Base-by-base conservation (phyloP, 1,140 invertebrate genomes). In the Trichonephila clavata region DNA sequence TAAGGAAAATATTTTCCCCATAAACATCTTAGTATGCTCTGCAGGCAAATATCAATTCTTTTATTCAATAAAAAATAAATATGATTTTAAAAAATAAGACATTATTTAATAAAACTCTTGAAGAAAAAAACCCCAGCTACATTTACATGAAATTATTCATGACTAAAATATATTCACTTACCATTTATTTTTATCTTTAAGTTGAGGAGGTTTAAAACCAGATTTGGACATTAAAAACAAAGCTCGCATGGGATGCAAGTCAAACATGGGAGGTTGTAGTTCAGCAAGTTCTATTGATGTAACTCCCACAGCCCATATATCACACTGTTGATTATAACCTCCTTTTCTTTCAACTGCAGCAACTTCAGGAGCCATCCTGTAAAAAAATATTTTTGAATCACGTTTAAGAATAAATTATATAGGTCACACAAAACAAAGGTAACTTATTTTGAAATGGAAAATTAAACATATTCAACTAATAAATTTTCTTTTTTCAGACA, bases 281-380 rank as follows among this genome's bases (percentile, higher is more conserved):
- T 99, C 99, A 27, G 99, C 99, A 94, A 99, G 97, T 96, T 99
- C 99, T 95, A 99, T 99, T 65, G 99, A 98, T 50, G 99, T 99
- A 92, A 99, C 99, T 89, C 99, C 99, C 94, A 99, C 98, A 43
- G 99, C 99, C 99, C 99, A 99, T 95, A 99, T 99, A 97, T 99
- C 99, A 97, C 99, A 99, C 94, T 99, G 97, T 95, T 99, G 98
- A 96, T 99, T 99, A 96, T 99, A 99, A 83, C 99, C 99, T 93
- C 99, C 99, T 96, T 99, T 99, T 89, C 99, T 97, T 96, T 99
- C 99, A n/a, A 99, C 99, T 90, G 99, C 99, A 59, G 99, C 99
- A 80, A 99, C 99, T 95, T 97, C 98, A 97, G 96, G 95, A 95
- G 97, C 93, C 93, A 94, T 94, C 93, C 93, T 94, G 63, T 20